Percentiles rank a stretch among this genome's conserved stretches.
Conservation (phyloP, 2,797 vertebrate species). For the Huso huso region DNA sequence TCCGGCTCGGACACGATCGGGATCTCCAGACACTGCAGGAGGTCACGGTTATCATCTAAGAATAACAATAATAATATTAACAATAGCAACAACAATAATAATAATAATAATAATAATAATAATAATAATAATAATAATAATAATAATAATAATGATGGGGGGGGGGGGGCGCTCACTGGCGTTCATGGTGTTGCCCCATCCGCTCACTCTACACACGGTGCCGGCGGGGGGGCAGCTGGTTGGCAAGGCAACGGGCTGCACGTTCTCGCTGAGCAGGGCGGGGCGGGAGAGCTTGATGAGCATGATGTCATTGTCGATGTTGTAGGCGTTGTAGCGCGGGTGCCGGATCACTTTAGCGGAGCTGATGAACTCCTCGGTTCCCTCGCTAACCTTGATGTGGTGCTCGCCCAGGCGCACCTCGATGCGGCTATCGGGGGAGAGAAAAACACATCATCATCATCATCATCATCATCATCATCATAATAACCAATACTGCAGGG, state of each 20-base stretch:
- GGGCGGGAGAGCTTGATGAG: slow-evolving; percentile 64
- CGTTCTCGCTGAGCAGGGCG: slow-evolving; percentile 48
- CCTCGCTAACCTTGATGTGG: slow-evolving; percentile 42
- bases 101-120: too few relatives aligned
- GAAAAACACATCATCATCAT: too few relatives aligned
- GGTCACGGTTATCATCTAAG: slow-evolving; percentile 31
- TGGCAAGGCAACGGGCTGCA: slow-evolving; percentile 61
- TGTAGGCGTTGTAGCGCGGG: slow-evolving; percentile 35
- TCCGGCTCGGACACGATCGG: slow-evolving; percentile 39
- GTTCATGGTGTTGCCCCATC: slow-evolving; percentile 71
- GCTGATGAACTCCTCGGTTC: slow-evolving; percentile 53
- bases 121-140: too few relatives aligned
- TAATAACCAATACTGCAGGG: too few relatives aligned
- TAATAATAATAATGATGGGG: too few relatives aligned
- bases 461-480: too few relatives aligned
- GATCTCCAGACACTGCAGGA: slow-evolving; percentile 48
- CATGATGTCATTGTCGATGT: slow-evolving; percentile 73
- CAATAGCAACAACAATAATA: too few relatives aligned
- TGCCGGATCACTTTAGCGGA: slow-evolving; percentile 55
- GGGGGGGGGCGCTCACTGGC: slow-evolving; percentile 32
- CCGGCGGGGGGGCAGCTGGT: slow-evolving; percentile 48
- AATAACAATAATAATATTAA: too few relatives aligned
- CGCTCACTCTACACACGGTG: slow-evolving; percentile 64
- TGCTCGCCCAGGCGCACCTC: slow-evolving; percentile 70
- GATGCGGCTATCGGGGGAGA: slow-evolving; percentile 43